A percentile compares a stretch with the other conserved stretches of the same genome.
Evolutionary conservation across 2,113 vertebrate genomes (phyloP).

Genomic region (Varanus komodoensis): DNA sequence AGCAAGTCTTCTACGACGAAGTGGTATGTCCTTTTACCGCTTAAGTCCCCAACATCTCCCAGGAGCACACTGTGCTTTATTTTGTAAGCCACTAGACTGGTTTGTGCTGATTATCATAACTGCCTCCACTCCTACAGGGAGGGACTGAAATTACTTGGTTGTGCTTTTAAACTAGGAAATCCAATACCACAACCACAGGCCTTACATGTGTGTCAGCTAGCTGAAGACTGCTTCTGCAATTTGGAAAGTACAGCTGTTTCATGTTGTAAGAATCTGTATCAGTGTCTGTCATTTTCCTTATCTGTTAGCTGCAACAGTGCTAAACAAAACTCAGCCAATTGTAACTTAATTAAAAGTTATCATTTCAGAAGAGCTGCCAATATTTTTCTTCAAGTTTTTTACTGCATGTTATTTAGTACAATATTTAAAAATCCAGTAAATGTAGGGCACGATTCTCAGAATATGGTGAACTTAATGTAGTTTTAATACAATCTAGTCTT

Average conservation of each 20-base stretch:
- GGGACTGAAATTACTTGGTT: slow-evolving; percentile 45
- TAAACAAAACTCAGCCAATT: fast-evolving
- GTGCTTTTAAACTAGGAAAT: slow-evolving; percentile 30
- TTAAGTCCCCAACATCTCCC: slow-evolving; percentile 6
- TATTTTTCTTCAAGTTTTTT: not conserved
- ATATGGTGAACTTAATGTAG: not conserved
- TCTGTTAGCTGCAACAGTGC: fast-evolving
- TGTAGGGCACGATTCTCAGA: not conserved
- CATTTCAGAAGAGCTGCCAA: not conserved
- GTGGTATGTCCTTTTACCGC: slow-evolving; percentile 13
- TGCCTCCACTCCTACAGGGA: slow-evolving; percentile 59
- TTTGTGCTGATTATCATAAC: slow-evolving; percentile 57
- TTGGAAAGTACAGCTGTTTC: not conserved
- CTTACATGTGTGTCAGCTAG: not conserved
- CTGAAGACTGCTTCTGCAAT: not conserved
- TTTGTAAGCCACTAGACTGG: slow-evolving; percentile 70
- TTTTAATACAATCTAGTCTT: not conserved
- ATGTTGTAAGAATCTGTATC: fast-evolving
- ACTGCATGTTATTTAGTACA: not conserved
- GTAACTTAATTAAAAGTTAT: fast-evolving
- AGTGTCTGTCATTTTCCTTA: not conserved
- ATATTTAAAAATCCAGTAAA: not conserved
- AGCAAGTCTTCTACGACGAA: not conserved
- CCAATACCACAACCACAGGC: fast-evolving
- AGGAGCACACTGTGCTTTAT: slow-evolving; percentile 54